These are phyloP conservation scores for Orbicella faveolata DNA, from an alignment of 64 coral and sea anemone genomes.

Conservation along the genomic window DNA sequence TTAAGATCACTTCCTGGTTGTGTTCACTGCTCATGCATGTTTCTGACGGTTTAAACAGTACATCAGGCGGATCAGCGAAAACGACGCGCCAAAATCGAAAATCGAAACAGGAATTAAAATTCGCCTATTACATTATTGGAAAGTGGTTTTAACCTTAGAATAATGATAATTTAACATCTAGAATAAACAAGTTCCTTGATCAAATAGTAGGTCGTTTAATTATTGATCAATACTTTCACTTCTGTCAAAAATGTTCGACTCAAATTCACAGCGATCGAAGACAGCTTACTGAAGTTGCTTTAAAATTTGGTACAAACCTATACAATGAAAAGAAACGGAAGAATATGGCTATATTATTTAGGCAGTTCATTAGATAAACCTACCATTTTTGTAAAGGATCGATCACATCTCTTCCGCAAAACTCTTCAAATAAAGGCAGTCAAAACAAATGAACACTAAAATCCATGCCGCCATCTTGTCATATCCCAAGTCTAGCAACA, in stretches of 20 bases:
- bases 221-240: too few relatives aligned
- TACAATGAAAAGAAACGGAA: too few relatives aligned
- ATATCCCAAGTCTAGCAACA: too few relatives aligned
- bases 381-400: not conserved
- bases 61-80: too few relatives aligned
- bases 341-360: not conserved
- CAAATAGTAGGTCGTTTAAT: not conserved
- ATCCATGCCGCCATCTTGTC: too few relatives aligned
- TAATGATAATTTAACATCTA: not conserved
- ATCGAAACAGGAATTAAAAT: not conserved
- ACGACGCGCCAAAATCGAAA: constrained; percentile 1
- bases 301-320: too few relatives aligned
- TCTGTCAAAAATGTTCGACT: too few relatives aligned
- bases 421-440: not conserved
- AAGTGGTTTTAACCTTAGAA: not conserved
- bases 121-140: not conserved
- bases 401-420: not conserved
- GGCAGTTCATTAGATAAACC: not conserved
- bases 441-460: not conserved
- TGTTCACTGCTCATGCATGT: too few relatives aligned
- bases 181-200: not conserved
- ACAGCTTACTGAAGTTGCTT: too few relatives aligned
- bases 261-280: too few relatives aligned
- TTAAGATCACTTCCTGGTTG: too few relatives aligned
- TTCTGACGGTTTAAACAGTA: too few relatives aligned